Evolutionary conservation across 2,888 invertebrate species (phyloP), one percentile per base, ranked within the genome.

Genomic region (Dynastes grantii): DNA sequence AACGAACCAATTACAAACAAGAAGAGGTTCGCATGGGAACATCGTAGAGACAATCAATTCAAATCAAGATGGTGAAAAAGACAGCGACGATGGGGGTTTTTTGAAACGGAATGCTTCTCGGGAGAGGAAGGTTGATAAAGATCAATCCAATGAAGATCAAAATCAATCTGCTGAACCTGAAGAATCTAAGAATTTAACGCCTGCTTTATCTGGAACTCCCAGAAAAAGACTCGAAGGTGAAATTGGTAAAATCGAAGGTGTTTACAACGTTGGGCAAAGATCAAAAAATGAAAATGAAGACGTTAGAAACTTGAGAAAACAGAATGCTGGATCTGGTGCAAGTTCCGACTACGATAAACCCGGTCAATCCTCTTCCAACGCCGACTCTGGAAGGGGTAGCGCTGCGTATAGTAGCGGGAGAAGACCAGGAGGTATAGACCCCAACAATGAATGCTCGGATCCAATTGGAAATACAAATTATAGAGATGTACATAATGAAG

Each of bases 341-440:
- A 93, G 93, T 87, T 93, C 93, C 85, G 95, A 95, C 88, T 95
- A 94, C 85, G 94, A 95, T 86, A 95, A 94, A 87, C 91, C 93
- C 70, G 94, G 94, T 4, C 94, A 93, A 82, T 94, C 93, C 11
- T 91, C 90, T 0, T 94, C 94, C 0, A 94, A 95, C 86, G 94
- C 94, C 29, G 95, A 95, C 87, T 95, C 95, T 0, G 95, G 95
- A 22, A 90, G 95, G 82, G 95, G 95, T n/a, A 95, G 95, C 86
- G 95, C 94, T 5, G 94, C 94, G 64, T 95, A 95, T 87, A 94
- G 94, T 55, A 95, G 94, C 85, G 94, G 94, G 1, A 89, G 94
- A 81, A 89, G 93, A 84, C 90, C 90, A 79, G 88, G 90, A 6
- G 90, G 90, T 80, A 84, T 88, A 51, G 92, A 92, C 83, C 91